phyloP scores from a whole-genome alignment of 2,797 vertebrate species.

The Cyclopterus lumpus region DNA sequence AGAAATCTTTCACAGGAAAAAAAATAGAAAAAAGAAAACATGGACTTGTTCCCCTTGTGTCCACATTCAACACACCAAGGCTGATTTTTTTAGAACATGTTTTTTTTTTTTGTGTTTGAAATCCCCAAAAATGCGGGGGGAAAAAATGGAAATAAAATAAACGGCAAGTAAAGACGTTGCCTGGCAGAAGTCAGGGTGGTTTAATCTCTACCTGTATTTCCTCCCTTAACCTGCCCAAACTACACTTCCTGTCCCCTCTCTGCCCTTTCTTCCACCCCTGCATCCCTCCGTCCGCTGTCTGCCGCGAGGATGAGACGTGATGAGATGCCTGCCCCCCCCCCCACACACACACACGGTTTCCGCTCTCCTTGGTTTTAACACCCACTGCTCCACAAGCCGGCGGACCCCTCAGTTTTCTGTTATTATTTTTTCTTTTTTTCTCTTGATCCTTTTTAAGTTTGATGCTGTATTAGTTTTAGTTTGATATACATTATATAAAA shows the following conservation, averaged over 20 bases:
- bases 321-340: conserved; percentile 12
- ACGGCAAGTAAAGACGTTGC: conserved; percentile 65
- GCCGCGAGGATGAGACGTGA: conserved; percentile 14
- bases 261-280: neutral
- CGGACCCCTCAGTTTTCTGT: conserved; percentile 65
- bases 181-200: conserved; percentile 38
- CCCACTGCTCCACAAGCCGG: conserved; percentile 65
- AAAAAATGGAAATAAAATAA: conserved; percentile 52
- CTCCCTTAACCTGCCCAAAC: conserved; percentile 12
- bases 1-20: conserved; percentile 66
- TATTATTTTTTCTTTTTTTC: conserved; percentile 29
- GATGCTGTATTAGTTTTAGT: conserved; percentile 92
- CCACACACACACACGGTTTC: too few relatives aligned
- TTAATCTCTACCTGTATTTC: conserved; percentile 68
- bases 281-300: conserved; percentile 31
- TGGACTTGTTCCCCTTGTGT: conserved; percentile 60
- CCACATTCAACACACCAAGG: conserved; percentile 66
- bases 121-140: conserved; percentile 56
- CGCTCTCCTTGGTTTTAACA: conserved; percentile 66
- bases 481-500: conserved; percentile 92
- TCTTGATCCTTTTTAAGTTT: conserved; percentile 86
- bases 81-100: conserved; percentile 83
- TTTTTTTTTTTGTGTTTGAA: conserved; percentile 86
- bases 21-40: conserved; percentile 40
- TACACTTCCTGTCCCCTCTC: conserved; percentile 17